Base-by-base conservation (phyloP, 1,140 invertebrate species). In the Plectrocnemia conspersa region DNA sequence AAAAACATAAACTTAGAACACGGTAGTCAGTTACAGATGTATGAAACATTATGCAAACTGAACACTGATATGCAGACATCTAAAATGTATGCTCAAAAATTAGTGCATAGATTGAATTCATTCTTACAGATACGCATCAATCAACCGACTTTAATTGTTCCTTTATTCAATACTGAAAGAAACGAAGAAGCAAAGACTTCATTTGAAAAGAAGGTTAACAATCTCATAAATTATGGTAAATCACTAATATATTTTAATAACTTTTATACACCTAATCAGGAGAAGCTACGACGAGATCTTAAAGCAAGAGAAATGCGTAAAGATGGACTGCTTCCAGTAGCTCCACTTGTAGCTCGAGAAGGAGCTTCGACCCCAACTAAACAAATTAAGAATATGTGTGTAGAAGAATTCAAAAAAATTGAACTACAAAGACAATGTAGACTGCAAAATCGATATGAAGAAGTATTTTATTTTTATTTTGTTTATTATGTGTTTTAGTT, bases 1-100 rank as follows among this genome's bases (percentile, higher is more conserved):
- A 69, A 70, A 0, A 70, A 75, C 38, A 68, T 72, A 0, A 63
- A 61, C 15, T 64, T 66, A 0, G 66, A 64, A 18, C 60, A 25
- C 9, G 67, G 68, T 0, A 65, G 70, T 9, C 82, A 68, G 75
- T 74, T 70, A 77, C 76, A 76, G 82, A 80, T 76, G 23, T 76
- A 73, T 59, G 65, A 68, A 53, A 60, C 69, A 0, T 64, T 75
- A 1, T 70, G 68, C 47, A 66, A 72, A 9, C 70, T 70, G 48
- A 69, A 74, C 63, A 63, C 66, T 0, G 67, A 64, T 57, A 74
- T 77, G 62, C 60, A 73, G 19, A 56, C 59, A 5, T 65, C 65
- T 3, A 61, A 65, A 25, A 71, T 69, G 27, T 67, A 72, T 52
- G 66, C 71, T 1, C 53, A 74, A 3, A 69, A 76, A 52, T 57